These are phyloP conservation scores for Galendromus occidentalis DNA, from an alignment of 1,140 invertebrate genomes.

Conservation along the genomic window DNA sequence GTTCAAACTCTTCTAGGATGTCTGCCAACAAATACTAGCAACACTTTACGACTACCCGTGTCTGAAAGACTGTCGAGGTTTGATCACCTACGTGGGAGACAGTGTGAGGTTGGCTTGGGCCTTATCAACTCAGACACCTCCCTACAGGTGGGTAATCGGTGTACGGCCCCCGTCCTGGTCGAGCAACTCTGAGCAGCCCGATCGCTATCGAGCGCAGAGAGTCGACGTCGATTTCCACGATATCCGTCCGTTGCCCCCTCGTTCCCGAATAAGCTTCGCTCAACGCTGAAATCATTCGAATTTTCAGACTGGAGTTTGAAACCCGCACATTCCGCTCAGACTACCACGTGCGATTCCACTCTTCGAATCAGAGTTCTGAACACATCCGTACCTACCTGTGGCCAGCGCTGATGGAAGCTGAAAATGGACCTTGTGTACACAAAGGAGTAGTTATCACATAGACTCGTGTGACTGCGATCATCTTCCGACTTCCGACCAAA, in stretches of 20 bases:
- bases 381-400: conserved; percentile 45
- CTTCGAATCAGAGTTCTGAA: conserved; percentile 36
- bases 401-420: conserved; percentile 43
- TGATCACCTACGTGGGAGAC: conserved; percentile 40
- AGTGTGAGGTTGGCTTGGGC: conserved; percentile 46
- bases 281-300: background rate
- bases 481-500: too few species aligned
- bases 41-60: conserved; percentile 55
- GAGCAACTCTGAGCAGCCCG: too few species aligned
- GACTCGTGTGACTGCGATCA: conserved; percentile 2
- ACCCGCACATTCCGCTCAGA: conserved; percentile 36
- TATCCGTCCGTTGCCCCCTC: background rate
- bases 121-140: conserved; percentile 31
- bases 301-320: conserved; percentile 38
- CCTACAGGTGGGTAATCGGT: conserved; percentile 19
- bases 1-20: conserved; percentile 40
- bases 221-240: background rate
- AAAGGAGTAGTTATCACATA: conserved; percentile 48
- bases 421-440: conserved; percentile 41
- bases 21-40: conserved; percentile 41
- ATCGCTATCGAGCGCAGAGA: too few species aligned
- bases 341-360: conserved; percentile 41
- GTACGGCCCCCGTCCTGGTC: too few species aligned
- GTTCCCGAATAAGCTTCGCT: background rate
- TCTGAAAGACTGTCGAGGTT: conserved; percentile 38